Evolutionary conservation across 2,888 invertebrate genomes (phyloP), one percentile per base, ranked within the genome.

Genomic region (Drosophila antonietae): DNA sequence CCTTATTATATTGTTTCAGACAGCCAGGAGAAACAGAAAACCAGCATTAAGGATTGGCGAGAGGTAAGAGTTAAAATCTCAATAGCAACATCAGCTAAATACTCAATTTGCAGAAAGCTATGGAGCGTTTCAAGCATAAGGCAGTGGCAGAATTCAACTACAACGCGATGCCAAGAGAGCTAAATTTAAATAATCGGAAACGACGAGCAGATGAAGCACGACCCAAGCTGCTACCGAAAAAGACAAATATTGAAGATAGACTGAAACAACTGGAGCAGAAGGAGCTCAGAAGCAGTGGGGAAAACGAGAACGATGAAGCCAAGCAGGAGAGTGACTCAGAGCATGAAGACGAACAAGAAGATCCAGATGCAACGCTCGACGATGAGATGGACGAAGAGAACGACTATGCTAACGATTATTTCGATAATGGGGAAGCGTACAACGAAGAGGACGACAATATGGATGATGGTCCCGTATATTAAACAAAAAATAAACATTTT

Each of bases 311-410:
- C 58, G 94, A 94, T 31, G 95, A 95, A 52, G 94, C 94, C 49
- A 94, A 95, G 69, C 94, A 94, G 57, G 81, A 88, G 14, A 95
- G 95, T 56, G 96, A 96, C 81, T 91, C 94, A 0, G 93, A 93
- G 35, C 83, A 84, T 2, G 92, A 92, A 3, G 87, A 90, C 12
- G 91, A 92, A 28, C 83, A 87, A 33, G 90, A 90, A 43, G 91
- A 84, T 81, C 78, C 85, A 0, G 84, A 83, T 47, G 90, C 82
- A 5, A 91, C 87, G 2, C 47, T 80, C 10, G 97, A 97, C 85
- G 96, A 97, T 90, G 97, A 97, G 92, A 95, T 97, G 94, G 97
- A 97, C 90, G 97, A 97, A 88, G 97, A 97, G 23, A 97, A 97
- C 28, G 97, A 97, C 91, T 97, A 97, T 90, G 96, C 96, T 0